These are phyloP conservation scores for Myoxocephalus aenaeus DNA, from an alignment of 2,797 vertebrate genomes.

Conservation along the genomic window DNA sequence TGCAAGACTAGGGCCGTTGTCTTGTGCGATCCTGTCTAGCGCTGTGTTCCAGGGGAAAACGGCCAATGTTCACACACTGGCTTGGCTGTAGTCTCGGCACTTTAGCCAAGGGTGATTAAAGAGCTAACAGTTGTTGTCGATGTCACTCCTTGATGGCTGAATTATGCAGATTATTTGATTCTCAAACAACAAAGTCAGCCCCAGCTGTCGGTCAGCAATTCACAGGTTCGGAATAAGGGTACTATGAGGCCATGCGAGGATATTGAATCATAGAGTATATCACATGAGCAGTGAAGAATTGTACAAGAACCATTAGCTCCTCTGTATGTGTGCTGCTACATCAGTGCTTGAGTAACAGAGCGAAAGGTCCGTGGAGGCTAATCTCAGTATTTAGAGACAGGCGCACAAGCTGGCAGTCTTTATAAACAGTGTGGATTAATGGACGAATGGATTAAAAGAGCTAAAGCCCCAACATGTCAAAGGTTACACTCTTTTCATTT, in stretches of 20 bases:
- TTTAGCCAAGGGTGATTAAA: slow-evolving; percentile 65
- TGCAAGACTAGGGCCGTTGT: slow-evolving; percentile 48
- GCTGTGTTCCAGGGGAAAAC: slow-evolving; percentile 25
- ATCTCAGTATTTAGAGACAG: slow-evolving; percentile 65
- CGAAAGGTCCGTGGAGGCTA: slow-evolving; percentile 58
- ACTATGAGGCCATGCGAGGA: slow-evolving; percentile 48
- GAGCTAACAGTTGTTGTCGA: slow-evolving; percentile 64
- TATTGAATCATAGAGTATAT: slow-evolving; percentile 34
- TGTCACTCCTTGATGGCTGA: slow-evolving; percentile 60
- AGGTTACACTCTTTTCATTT: slow-evolving; percentile 63
- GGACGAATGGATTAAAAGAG: slow-evolving; percentile 60
- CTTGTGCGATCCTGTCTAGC: slow-evolving; percentile 43
- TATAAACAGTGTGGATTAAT: slow-evolving; percentile 68
- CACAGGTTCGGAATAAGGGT: slow-evolving; percentile 29
- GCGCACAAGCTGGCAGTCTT: slow-evolving; percentile 47
- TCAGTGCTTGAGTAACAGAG: slow-evolving; percentile 28
- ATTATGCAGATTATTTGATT: slow-evolving; percentile 57
- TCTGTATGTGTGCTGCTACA: slow-evolving; percentile 18
- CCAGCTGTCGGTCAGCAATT: slow-evolving; percentile 51
- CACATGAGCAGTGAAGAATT: slow-evolving; percentile 28
- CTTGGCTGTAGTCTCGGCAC: slow-evolving; percentile 44
- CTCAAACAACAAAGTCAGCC: slow-evolving; percentile 35
- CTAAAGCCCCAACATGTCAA: slow-evolving; percentile 47
- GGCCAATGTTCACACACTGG: slow-evolving; percentile 63
- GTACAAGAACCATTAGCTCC: slow-evolving; percentile 51